These are phyloP conservation scores for Trematomus bernacchii DNA, from an alignment of 2,797 vertebrate species.

Conservation along the genomic window DNA sequence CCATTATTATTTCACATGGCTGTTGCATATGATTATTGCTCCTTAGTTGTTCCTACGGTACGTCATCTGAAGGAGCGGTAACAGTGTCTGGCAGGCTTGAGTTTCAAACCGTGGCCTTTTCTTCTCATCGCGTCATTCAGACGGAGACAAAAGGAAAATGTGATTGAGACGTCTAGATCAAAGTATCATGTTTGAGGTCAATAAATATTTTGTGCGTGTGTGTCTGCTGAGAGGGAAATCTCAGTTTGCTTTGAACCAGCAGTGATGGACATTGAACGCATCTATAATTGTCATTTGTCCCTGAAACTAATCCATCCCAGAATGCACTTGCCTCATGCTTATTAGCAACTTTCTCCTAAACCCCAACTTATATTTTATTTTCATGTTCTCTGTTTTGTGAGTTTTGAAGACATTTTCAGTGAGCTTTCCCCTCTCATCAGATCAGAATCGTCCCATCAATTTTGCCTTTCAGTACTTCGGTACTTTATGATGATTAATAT, in stretches of 20 bases:
- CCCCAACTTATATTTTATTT: not conserved
- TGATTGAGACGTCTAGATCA: constrained; percentile 27
- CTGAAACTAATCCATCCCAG: constrained; percentile 19
- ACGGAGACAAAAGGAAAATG: constrained; percentile 52
- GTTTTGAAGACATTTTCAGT: constrained; percentile 3
- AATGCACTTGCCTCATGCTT: not conserved
- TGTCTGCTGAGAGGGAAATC: constrained; percentile 29
- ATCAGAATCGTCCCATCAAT: not conserved
- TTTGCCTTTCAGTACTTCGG: constrained; percentile 18
- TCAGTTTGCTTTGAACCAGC: constrained; percentile 24
- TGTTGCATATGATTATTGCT: constrained; percentile 15
- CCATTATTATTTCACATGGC: constrained; percentile 3
- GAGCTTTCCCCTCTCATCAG: constrained; percentile 11
- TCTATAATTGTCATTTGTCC: constrained; percentile 20
- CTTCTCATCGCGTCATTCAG: constrained; percentile 47
- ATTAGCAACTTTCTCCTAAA: constrained; percentile 4
- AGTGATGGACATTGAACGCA: constrained; percentile 7
- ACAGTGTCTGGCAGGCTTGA: constrained; percentile 33
- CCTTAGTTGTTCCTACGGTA: not conserved
- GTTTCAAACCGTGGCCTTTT: constrained; percentile 49
- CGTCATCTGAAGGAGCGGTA: constrained; percentile 50
- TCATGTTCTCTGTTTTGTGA: not conserved
- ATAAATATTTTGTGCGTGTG: constrained; percentile 57
- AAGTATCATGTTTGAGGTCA: constrained; percentile 51
- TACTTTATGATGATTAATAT: constrained; percentile 35